Conservation (phyloP, 1,140 invertebrate genomes). For the Tetraneura akinire region DNA sequence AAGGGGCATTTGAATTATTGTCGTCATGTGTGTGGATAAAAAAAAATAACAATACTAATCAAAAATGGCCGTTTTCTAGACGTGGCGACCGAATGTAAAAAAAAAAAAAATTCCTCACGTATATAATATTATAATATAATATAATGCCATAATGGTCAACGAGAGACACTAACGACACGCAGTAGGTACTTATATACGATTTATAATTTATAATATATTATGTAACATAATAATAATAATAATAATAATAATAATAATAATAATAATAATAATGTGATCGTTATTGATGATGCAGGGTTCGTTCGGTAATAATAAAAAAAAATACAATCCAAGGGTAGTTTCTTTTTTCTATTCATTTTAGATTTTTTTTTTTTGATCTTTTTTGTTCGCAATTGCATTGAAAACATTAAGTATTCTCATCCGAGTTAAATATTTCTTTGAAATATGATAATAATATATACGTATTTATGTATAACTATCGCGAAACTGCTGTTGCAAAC, state of each 20-base stretch:
- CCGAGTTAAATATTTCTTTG: neutral
- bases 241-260: no score
- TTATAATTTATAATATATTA: no score
- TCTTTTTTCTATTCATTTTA: neutral
- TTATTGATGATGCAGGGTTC: neutral
- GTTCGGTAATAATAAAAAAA: neutral
- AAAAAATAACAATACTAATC: slow-evolving; percentile 26
- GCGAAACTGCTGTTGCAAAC: neutral
- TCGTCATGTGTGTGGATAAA: slow-evolving; percentile 1
- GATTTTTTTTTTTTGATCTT: no score
- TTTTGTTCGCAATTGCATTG: neutral
- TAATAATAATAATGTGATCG: no score
- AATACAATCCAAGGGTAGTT: neutral
- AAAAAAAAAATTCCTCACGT: slow-evolving; percentile 19
- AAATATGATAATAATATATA: neutral
- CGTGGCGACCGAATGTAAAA: slow-evolving; percentile 29
- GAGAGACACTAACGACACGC: neutral
- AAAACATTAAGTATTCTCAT: neutral
- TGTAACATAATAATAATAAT: no score
- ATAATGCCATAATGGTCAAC: slow-evolving; percentile 1
- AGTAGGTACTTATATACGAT: no score
- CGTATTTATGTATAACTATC: neutral
- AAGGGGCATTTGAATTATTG: slow-evolving; percentile 46
- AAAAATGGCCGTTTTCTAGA: slow-evolving; percentile 40
- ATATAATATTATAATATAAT: neutral